A percentile compares a stretch with the other conserved stretches of the same genome.
Conservation (phyloP, 2,888 invertebrate species). For the Trachelus stipa region DNA sequence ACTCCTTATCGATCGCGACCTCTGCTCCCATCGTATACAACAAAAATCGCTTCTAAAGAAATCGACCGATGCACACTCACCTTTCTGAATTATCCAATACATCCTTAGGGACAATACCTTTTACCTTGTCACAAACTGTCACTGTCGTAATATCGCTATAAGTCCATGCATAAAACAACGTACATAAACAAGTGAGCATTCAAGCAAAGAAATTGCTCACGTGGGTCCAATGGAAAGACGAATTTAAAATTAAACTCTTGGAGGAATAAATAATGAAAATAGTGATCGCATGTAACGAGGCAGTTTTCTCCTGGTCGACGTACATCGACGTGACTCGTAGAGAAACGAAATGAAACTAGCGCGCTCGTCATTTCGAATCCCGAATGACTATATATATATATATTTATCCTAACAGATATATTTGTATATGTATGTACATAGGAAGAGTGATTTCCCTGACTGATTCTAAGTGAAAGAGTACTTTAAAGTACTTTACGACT, state of each 20-base stretch:
- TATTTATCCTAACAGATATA: not conserved
- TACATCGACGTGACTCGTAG: slow-evolving; percentile 26
- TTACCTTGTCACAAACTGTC: not conserved
- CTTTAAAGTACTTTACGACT: slow-evolving; percentile 34
- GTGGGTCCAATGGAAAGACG: not conserved
- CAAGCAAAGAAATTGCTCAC: not conserved
- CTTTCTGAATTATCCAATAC: not conserved
- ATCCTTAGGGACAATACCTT: not conserved
- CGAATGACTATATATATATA: not conserved
- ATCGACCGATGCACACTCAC: not conserved
- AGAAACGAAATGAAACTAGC: not conserved
- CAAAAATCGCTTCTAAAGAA: not conserved
- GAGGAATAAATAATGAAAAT: slow-evolving; percentile 19
- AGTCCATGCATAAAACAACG: not conserved
- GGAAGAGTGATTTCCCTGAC: slow-evolving; percentile 1
- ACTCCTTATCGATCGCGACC: not conserved
- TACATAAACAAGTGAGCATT: not conserved
- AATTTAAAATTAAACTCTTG: slow-evolving; percentile 10
- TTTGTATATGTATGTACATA: not conserved
- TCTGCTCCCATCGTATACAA: not conserved
- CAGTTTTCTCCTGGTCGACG: slow-evolving; percentile 23
- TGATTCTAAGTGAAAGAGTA: slow-evolving; percentile 32
- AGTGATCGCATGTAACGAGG: slow-evolving; percentile 28
- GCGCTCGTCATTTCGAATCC: slow-evolving; percentile 35
- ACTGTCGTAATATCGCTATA: not conserved